These are phyloP conservation scores for Miniopterus natalensis DNA, from an alignment of 2,113 vertebrate genomes.

Conservation along the genomic window DNA sequence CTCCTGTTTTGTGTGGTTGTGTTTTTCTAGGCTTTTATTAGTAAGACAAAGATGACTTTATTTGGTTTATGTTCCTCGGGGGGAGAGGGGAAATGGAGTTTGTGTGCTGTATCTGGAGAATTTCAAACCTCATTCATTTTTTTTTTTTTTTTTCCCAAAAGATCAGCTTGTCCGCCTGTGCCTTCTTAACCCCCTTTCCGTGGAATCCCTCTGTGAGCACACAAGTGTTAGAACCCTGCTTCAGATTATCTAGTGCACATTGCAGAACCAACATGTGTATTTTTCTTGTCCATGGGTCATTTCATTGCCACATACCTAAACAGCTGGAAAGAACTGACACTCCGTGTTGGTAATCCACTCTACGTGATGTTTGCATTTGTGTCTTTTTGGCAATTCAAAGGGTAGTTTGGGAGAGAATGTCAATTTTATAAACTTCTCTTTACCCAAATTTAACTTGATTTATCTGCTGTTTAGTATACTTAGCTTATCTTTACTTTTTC, in stretches of 20 bases:
- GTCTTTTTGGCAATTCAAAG: slow-evolving; percentile 77
- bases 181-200: slow-evolving; percentile 65
- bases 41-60: slow-evolving; percentile 85
- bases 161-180: slow-evolving; percentile 38
- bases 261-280: slow-evolving; percentile 90
- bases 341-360: slow-evolving; percentile 87
- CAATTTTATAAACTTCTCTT: slow-evolving; percentile 75
- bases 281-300: slow-evolving; percentile 93
- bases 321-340: slow-evolving; percentile 91
- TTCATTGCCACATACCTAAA: slow-evolving; percentile 92
- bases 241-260: slow-evolving; percentile 91
- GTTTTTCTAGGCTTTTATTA: slow-evolving; percentile 70
- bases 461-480: slow-evolving; percentile 21
- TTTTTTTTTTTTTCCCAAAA: slow-evolving; percentile 41
- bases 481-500: slow-evolving; percentile 41
- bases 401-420: slow-evolving; percentile 66
- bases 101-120: slow-evolving; percentile 71
- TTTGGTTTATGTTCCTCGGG: slow-evolving; percentile 75
- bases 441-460: slow-evolving; percentile 47
- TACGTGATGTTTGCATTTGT: slow-evolving; percentile 80
- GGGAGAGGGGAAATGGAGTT: not conserved
- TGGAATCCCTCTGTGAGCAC: slow-evolving; percentile 73
- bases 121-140: slow-evolving; percentile 77
- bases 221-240: slow-evolving; percentile 88
- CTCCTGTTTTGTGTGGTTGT: not conserved